Base-by-base conservation (phyloP, 2,797 vertebrate species). In the Peromyscus nudipes region DNA sequence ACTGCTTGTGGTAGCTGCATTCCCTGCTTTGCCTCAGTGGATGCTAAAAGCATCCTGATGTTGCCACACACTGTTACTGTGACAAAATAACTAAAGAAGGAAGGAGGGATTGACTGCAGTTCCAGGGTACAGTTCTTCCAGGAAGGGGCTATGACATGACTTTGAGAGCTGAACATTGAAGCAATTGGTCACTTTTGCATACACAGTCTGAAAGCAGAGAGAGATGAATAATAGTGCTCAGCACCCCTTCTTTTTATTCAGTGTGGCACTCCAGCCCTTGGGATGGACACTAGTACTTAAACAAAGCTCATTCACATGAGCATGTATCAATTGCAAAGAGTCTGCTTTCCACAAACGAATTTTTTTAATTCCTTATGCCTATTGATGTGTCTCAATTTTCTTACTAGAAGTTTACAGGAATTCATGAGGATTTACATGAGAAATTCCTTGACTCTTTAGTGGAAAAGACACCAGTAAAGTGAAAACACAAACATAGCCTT, bases 301-400 rank as follows among this genome's bases (percentile, higher is more conserved):
- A 94, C 40, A 91, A 95, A 97, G 62, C 64, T 94, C 87, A 57
- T 64, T 86, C 43, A 86, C 40, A 95, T 92, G 57, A 89, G 37
- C 43, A 91, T 92, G 95, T 93, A 92, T 67, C 84, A 75, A 93
- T 76, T 97, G 37, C 46, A 77, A 95, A 95, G 69, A 52, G 82
- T 77, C 23, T 31, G 52, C 77, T 91, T 95, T 67, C 55, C 79
- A 91, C 16, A 97, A 92, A 84, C 67, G n/a, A 5, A 10, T 75
- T 95, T 2, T 2, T 57, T 86, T 96, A 95, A 94, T 91, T 49
- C 19, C 71, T 55, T 86, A 40, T 86, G 75, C 69, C n/a, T 92
- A 60, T n/a, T 62, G 49, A 69, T 55, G 55, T 40, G n/a, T 86
- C 37, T 88, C 57, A 90, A 49, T 69, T 71, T 92, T 88, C 57